Evolutionary conservation across 2,113 vertebrate genomes (phyloP), one percentile per base, ranked within the genome.

Genomic region (Sapayoa aenigma): DNA sequence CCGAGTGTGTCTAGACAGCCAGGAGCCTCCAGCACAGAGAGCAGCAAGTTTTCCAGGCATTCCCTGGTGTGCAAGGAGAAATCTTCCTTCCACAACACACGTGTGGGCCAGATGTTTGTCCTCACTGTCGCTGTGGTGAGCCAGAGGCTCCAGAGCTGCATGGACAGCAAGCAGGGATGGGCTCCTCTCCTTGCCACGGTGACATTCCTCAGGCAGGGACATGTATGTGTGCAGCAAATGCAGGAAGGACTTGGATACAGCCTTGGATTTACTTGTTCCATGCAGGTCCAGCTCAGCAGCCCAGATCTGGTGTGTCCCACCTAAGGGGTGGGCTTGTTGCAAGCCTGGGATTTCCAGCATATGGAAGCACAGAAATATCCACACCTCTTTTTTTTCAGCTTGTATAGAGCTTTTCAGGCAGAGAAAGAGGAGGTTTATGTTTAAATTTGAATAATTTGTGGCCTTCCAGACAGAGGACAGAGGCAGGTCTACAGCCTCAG

Each of bases 111-210:
- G 72, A 65, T 87, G 84, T 35, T 69, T 59, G 10, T 14, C 78
- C 30, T 77, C 5, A 3, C 30, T 3, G 1, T 24, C 1, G 2
- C 42, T 37, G 72, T 5, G 1, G 46, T 4, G 17, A 46, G 8
- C 52, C 0, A 0, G 30, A 16, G 14, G 46, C n/a, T 39, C 47
- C 58, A 0, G 13, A 69, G 78, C 65, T 39, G 21, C 0, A 0
- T 14, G 39, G 53, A 12, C 31, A 23, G 16, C 3, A 15, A 30
- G 30, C 20, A 25, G 52, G 0, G 49, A 18, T 27, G 67, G 20
- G 7, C 12, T 62, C 30, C 78, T 22, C 50, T 50, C 7, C 68
- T 50, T 5, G 63, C 47, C 14, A 1, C 12, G 19, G 31, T 17
- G 60, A 25, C 39, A 11, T 42, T 63, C 31, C 35, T 30, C 27